Percentiles rank a stretch among this genome's conserved stretches.
Conservation (phyloP, 2,113 vertebrate species). For the Sinocyclocheilus anophthalmus region DNA sequence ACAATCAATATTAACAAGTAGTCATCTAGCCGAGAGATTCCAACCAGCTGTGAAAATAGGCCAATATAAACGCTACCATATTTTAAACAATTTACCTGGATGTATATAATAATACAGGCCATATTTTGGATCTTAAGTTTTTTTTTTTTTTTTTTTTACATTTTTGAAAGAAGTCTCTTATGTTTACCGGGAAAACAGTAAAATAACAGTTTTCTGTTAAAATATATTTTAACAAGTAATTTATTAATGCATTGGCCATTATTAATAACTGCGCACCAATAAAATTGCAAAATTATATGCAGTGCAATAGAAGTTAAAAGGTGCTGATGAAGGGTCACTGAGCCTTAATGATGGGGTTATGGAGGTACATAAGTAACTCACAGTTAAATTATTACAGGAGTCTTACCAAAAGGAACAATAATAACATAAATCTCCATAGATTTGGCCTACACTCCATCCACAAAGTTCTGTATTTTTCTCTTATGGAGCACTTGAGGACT, state of each 20-base stretch:
- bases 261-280: no score
- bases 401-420: background rate
- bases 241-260: background rate
- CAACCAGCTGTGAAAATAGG: background rate
- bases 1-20: background rate
- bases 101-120: background rate
- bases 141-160: no score
- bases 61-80: background rate
- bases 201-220: background rate
- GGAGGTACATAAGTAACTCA: background rate
- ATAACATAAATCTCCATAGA: background rate
- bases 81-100: background rate
- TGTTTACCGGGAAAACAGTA: no score
- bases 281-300: no score
- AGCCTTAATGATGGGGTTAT: no score
- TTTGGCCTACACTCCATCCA: background rate
- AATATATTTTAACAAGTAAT: background rate
- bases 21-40: background rate
- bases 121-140: background rate
- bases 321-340: no score
- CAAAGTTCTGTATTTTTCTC: background rate
- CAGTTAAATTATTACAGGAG: no score
- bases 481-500: background rate
- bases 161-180: no score
- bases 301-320: background rate